Evolutionary conservation across 2,113 vertebrate species (phyloP).

Genomic region (Nesospiza acunhae): DNA sequence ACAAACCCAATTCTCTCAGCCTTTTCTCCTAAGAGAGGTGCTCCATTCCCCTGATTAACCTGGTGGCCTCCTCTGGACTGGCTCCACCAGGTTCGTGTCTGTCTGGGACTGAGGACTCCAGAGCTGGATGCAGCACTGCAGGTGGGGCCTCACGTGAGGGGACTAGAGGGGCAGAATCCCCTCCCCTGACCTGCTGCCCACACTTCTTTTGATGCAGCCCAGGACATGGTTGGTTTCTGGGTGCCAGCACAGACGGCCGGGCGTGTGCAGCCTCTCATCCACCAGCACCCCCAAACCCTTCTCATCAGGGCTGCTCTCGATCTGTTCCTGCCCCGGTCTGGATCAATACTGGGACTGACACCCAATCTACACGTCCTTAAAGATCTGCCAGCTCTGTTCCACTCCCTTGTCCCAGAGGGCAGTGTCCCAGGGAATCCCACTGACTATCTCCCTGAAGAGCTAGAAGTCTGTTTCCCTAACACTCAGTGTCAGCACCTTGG

Average conservation of each 20-base stretch:
- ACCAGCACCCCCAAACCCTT: neutral
- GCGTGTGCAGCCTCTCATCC: neutral
- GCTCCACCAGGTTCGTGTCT: neutral
- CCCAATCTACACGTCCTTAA: neutral
- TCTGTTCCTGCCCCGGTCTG: neutral
- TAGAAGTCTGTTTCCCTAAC: neutral
- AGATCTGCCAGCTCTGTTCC: neutral
- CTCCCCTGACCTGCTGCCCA: neutral
- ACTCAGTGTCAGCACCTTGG: neutral
- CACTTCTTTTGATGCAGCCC: neutral
- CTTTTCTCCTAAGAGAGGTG: neutral
- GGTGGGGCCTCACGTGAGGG: neutral
- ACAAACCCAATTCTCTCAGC: neutral
- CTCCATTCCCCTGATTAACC: neutral
- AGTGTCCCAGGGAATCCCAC: neutral
- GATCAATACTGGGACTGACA: rapidly evolving
- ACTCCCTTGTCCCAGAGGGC: neutral
- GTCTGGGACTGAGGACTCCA: neutral
- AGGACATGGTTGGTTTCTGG: neutral
- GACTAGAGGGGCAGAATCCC: neutral
- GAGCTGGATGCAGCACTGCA: neutral
- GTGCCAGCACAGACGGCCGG: rapidly evolving
- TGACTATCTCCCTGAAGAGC: neutral
- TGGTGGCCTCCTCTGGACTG: neutral
- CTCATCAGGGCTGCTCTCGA: neutral